Evolutionary conservation across 2,797 vertebrate species (phyloP), one percentile per base, ranked within the genome.

Genomic region (Potorous gilbertii): DNA sequence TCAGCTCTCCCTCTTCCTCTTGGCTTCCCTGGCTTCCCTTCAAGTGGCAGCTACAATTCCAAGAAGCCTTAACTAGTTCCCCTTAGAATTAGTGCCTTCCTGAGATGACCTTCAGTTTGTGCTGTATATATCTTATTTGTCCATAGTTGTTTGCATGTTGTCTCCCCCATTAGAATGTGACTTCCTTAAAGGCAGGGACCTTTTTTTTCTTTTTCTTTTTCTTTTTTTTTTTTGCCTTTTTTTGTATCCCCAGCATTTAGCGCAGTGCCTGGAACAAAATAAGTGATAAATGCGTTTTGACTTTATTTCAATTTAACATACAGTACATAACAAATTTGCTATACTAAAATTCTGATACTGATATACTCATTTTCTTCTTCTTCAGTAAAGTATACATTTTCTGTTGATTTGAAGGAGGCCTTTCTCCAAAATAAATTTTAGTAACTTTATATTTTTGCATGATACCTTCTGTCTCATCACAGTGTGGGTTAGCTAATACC

Each of bases 381-480:
- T 92, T 4, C 24, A 13, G 21, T 40, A n/a, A 55, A 62, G 4
- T 16, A 2, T 87, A 31, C 52, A 89, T 95, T 94, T 52, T 24
- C 1, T 40, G 31, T 0, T 90, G n/a, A 34, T 50, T 54, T 89
- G 11, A 50, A 57, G 54, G 55, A 54, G 27, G 54, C 55, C 55
- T 40, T 56, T 56, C 34, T 40, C 12, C 24, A 87, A 92, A 50
- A 57, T 54, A 91, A n/a, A 94, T 91, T 93, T 74, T 90, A 90
- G 29, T 50, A 89, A 31, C 54, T 31, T 1, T 40, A 56, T 29
- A 90, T 57, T 94, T 92, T 92, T 57, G 92, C 90, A 27, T 92
- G 40, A 96, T 9, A 31, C 34, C 55, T 94, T 95, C 54, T 90
- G 40, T 90, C 94, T 93, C n/a, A 54, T 90, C 27, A 59, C 31